Evolutionary conservation across 2,888 invertebrate species (phyloP).

Genomic region (Argynnis bischoffii): DNA sequence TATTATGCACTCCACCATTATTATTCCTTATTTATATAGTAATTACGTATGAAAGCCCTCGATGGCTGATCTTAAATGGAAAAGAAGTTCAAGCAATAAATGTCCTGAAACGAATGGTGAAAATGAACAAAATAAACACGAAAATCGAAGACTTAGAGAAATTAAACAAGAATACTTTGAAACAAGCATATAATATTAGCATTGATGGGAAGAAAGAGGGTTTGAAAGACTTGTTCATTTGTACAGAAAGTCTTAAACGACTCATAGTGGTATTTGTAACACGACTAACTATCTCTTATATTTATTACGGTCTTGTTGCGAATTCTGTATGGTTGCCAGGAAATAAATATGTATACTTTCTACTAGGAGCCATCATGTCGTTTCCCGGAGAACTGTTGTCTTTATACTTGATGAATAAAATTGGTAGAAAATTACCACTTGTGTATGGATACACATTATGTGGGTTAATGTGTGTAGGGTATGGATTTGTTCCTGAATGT

Average conservation of each 20-base stretch:
- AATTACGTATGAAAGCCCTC: constrained; percentile 61
- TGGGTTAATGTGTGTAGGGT: constrained; percentile 55
- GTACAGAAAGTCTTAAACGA: constrained; percentile 58
- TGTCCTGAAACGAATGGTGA: constrained; percentile 53
- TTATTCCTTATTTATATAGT: constrained; percentile 56
- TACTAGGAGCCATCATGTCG: constrained; percentile 66
- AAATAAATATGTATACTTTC: constrained; percentile 67
- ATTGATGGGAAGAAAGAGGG: constrained; percentile 55
- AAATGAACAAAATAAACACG: constrained; percentile 58
- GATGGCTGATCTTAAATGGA: constrained; percentile 67
- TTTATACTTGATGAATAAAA: constrained; percentile 65
- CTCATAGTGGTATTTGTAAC: constrained; percentile 53
- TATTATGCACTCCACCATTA: constrained; percentile 63
- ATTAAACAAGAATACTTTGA: constrained; percentile 53
- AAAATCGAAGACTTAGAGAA: constrained; percentile 52
- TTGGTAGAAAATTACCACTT: constrained; percentile 64
- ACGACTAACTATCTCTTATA: constrained; percentile 62
- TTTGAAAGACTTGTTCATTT: constrained; percentile 52
- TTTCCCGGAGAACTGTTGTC: constrained; percentile 68
- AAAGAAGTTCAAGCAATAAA: constrained; percentile 59
- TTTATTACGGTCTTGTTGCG: constrained; percentile 68
- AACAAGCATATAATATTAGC: constrained; percentile 57
- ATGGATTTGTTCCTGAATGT: constrained; percentile 60
- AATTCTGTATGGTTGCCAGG: constrained; percentile 70
- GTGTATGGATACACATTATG: constrained; percentile 57